Base-by-base conservation (phyloP, 1,140 invertebrate species). In the Ceratina australensis region DNA sequence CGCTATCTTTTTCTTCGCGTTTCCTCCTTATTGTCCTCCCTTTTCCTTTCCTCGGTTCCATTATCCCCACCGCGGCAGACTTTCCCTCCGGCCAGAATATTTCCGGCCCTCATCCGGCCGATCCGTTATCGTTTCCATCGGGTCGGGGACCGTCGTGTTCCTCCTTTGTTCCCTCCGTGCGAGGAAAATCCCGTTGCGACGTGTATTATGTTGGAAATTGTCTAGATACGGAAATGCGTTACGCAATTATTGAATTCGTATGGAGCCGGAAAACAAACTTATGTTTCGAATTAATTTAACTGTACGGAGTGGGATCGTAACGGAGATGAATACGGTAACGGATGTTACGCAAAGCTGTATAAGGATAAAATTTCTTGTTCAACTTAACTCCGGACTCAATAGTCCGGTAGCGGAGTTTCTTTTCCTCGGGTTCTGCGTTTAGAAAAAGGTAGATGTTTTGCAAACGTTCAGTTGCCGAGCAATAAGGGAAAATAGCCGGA, bases 381-480 rank as follows among this genome's bases (percentile, higher is more conserved):
- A 42, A 42, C n/a, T 26, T 13, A 26, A 59, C 26, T 12, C 7
- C 16, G 1, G 18, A 49, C 49, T 52, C 52, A 24, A 60, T 50
- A 26, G 15, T 8, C 24, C 33, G 42, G 33, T 10, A 10, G 10
- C 20, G 12, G 10, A 60, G 15, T 59, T 68, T 42, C 33, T 42
- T 42, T 42, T 42, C 33, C 33, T 42, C 33, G 33, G 33, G 33
- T 42, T 42, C 10, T 22, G 26, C 49, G 22, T 24, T 20, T 10
- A 10, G n/a, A 22, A 68, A 20, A 28, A 10, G 20, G 59, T 22
- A 47, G 42, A 75, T 75, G 54, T 60, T 69, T 61, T 76, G 73
- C 65, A 26, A 76, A 69, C 56, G 56, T 26, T 60, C 26, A 22
- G 65, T n/a, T 68, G 42, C 42, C 54, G 24, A 20, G 47, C 47